These are phyloP conservation scores for Phalacrocorax carbo DNA, from an alignment of 2,113 vertebrate genomes.

Conservation along the genomic window DNA sequence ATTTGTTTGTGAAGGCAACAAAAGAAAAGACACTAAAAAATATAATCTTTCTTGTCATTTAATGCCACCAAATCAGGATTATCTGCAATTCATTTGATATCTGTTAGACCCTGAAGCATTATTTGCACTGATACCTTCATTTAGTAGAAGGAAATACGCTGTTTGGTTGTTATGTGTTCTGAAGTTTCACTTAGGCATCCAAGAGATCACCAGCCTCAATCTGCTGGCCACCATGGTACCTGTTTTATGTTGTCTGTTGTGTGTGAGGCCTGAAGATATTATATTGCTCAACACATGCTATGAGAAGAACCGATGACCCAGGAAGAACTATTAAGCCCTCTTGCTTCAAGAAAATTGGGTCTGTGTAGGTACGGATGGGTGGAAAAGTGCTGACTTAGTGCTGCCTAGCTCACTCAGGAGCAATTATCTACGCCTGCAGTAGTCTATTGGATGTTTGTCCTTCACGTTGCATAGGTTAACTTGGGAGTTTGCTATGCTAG, in stretches of 20 bases:
- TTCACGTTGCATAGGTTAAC: accelerated
- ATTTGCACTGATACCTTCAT: neutral
- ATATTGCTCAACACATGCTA: accelerated
- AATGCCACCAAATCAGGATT: neutral
- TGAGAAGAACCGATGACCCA: neutral
- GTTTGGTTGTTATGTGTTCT: neutral
- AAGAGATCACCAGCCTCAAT: neutral
- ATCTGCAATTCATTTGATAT: neutral
- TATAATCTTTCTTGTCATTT: neutral
- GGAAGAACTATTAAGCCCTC: neutral
- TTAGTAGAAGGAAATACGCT: neutral
- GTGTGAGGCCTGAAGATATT: neutral
- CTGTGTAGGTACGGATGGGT: neutral
- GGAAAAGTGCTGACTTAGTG: neutral
- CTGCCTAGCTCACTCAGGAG: neutral
- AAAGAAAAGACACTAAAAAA: neutral
- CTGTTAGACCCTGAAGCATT: neutral
- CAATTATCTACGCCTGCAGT: neutral
- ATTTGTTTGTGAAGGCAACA: neutral
- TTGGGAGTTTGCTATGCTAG: neutral
- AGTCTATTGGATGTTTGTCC: neutral
- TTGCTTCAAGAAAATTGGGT: neutral
- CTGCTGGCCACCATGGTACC: neutral
- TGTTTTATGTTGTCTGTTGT: neutral
- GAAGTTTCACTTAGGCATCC: neutral